Base-by-base conservation (phyloP, 2,113 vertebrate species). In the Pardalotus punctatus region DNA sequence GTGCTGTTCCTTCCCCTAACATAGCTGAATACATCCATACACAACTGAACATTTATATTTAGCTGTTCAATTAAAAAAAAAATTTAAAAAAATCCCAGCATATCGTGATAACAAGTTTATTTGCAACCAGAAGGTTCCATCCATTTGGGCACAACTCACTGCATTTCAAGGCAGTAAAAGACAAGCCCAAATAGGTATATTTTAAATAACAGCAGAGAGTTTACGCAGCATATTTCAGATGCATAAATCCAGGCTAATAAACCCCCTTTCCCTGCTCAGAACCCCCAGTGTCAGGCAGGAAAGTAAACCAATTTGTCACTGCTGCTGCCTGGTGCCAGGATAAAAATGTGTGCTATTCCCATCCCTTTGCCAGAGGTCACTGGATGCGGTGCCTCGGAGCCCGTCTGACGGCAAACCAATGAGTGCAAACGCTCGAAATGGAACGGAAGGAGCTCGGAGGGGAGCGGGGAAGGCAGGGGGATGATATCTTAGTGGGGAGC, bases 301-400 rank as follows among this genome's bases (percentile, higher is more conserved):
- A 64, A 97, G 74, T 76, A 96, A 96, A 96, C 92, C 93, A 94
- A 97, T 98, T 97, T 98, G 92, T 97, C 97, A 97, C 79, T 67
- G 85, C 80, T 93, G 74, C 82, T 98, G 91, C 94, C 88, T 96
- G 58, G 94, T 95, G 93, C 91, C 87, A 95, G 95, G 84, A 95
- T 95, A 88, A 95, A 95, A 95, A 71, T 56, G 38, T 57, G 79
- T 35, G 62, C 36, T 61, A 33, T 94, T 96, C 97, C 60, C 67
- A 67, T 94, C 88, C 81, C 79, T 43, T 94, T 97, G 95, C 92
- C 96, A 97, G 97, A 97, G 97, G 96, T 98, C 97, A 93, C 64
- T 80, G 93, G 83, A 92, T 93, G 92, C 60, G 76, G 67, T 4
- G 40, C 81, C 96, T 97, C 73, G 48, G 92, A 96, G 70, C 86